Conservation (phyloP, 2,797 vertebrate species). For the Syncerus caffer region DNA sequence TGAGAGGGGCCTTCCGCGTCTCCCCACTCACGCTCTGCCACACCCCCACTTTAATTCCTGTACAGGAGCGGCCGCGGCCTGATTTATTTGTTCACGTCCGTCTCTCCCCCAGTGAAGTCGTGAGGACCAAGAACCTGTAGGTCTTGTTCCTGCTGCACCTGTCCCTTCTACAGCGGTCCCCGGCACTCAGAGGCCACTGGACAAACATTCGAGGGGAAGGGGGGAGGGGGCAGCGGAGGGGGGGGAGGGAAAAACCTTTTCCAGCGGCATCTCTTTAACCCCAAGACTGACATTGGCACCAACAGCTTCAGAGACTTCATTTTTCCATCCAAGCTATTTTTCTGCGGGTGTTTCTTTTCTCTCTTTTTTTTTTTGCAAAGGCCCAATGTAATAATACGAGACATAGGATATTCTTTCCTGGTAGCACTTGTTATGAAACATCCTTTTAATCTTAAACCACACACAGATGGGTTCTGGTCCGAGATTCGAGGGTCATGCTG, state of each 20-base stretch:
- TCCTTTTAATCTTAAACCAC: neutral
- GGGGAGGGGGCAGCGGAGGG: rapidly evolving
- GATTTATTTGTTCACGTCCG: neutral
- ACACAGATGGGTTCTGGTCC: neutral
- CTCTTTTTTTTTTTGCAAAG: neutral
- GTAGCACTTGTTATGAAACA: neutral
- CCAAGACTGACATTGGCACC: too few relatives aligned
- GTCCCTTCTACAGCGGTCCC: neutral
- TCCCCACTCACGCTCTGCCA: rapidly evolving
- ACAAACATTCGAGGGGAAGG: neutral
- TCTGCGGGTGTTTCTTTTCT: neutral
- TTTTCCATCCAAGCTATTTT: neutral
- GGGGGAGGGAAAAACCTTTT: neutral
- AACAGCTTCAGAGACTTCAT: rapidly evolving
- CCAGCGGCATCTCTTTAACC: too few relatives aligned
- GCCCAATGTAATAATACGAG: neutral
- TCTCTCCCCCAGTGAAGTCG: neutral
- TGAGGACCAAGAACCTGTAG: neutral
- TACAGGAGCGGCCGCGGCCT: rapidly evolving
- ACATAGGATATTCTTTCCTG: neutral
- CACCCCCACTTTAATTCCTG: rapidly evolving
- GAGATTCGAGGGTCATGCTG: neutral
- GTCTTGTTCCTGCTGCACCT: neutral
- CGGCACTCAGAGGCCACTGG: neutral
- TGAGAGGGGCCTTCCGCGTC: rapidly evolving